Conservation (phyloP, 2,888 invertebrate species). For the Dimorphilus gyrociliatus region DNA sequence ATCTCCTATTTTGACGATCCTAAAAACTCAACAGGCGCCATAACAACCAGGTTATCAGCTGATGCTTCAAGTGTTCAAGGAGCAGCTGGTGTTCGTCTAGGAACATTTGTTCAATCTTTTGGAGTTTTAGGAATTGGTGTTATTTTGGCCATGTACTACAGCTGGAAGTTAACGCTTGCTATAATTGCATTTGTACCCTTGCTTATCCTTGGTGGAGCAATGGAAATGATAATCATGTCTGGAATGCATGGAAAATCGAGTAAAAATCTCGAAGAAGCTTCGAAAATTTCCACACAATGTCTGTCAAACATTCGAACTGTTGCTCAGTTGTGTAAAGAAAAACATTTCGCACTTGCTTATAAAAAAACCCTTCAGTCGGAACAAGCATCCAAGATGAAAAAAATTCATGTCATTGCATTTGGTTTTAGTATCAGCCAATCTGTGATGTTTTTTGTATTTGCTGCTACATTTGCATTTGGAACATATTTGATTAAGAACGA, state of each 20-base stretch:
- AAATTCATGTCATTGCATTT: slow-evolving; percentile 20
- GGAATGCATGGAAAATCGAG: slow-evolving; percentile 39
- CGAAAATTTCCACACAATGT: slow-evolving; percentile 38
- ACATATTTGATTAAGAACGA: slow-evolving; percentile 40
- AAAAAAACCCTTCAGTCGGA: no score
- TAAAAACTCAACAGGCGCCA: slow-evolving; percentile 29
- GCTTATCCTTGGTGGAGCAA: slow-evolving; percentile 25
- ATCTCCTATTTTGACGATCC: slow-evolving; percentile 33
- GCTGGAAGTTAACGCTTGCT: slow-evolving; percentile 40
- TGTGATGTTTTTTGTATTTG: slow-evolving; percentile 44
- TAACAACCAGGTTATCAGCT: slow-evolving; percentile 29
- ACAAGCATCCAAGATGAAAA: no score
- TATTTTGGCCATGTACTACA: slow-evolving; percentile 38
- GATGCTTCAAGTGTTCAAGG: slow-evolving; percentile 35
- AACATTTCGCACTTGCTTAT: no score
- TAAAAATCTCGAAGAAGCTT: slow-evolving; percentile 37
- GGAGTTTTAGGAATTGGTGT: slow-evolving; percentile 36
- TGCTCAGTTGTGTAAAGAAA: slow-evolving; percentile 4
- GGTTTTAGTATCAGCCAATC: slow-evolving; percentile 39
- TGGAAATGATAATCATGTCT: slow-evolving; percentile 20
- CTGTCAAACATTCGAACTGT: slow-evolving; percentile 40
- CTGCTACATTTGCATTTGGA: slow-evolving; percentile 42
- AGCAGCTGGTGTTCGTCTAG: slow-evolving; percentile 37
- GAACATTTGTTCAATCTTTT: slow-evolving; percentile 28
- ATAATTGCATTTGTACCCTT: slow-evolving; percentile 38